These are phyloP conservation scores for Nasonovia ribisnigri DNA, from an alignment of 2,888 invertebrate genomes.

Conservation along the genomic window DNA sequence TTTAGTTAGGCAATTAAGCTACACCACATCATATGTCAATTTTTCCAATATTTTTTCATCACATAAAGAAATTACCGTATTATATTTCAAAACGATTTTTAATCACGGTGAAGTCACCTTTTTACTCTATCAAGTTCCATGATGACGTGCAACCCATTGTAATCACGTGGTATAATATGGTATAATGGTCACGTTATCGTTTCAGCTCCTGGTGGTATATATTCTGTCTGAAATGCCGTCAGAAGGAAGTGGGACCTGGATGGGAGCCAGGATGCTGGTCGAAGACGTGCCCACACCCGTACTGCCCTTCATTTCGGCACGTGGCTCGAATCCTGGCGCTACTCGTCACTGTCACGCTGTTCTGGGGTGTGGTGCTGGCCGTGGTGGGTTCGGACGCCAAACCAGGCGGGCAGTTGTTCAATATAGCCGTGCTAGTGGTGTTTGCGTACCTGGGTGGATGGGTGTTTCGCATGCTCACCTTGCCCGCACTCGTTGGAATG, in stretches of 20 bases:
- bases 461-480: constrained; percentile 82
- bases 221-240: constrained; percentile 84
- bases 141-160: not conserved
- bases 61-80: not conserved
- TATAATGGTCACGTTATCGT: not conserved
- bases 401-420: constrained; percentile 87
- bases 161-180: not conserved
- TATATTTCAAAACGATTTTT: not conserved
- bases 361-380: constrained; percentile 83
- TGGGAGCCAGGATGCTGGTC: constrained; percentile 89
- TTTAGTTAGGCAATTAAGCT: not conserved
- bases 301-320: constrained; percentile 87
- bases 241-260: constrained; percentile 80
- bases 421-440: constrained; percentile 81
- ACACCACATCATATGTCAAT: not conserved
- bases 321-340: constrained; percentile 83
- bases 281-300: constrained; percentile 84
- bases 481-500: constrained; percentile 91
- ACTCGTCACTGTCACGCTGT: constrained; percentile 79
- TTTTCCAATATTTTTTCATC: not conserved
- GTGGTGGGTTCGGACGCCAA: constrained; percentile 77
- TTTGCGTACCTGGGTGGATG: constrained; percentile 87
- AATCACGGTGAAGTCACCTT: not conserved
- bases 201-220: constrained; percentile 86
- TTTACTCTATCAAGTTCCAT: not conserved